Conservation (phyloP, 1,140 invertebrate genomes). For the Acromyrmex charruanus region DNA sequence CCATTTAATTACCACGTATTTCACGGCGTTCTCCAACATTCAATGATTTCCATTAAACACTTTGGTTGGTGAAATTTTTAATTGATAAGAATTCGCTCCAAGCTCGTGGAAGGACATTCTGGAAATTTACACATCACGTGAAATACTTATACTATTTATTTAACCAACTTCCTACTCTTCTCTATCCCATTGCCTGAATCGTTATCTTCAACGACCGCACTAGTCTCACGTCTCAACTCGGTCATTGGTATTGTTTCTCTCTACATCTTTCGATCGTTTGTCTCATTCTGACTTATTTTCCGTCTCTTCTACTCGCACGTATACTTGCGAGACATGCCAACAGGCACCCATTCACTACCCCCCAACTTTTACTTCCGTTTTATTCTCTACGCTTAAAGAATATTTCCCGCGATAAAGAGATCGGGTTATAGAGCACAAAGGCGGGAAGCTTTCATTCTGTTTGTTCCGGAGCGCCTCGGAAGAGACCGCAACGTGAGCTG, state of each 20-base stretch:
- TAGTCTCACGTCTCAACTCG: slow-evolving; percentile 52
- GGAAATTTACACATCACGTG: background rate
- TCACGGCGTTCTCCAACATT: background rate
- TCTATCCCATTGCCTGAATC: slow-evolving; percentile 68
- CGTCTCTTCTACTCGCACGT: slow-evolving; percentile 1
- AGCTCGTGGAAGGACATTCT: background rate
- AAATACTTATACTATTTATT: slow-evolving; percentile 24
- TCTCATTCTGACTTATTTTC: slow-evolving; percentile 5
- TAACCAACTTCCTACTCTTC: background rate
- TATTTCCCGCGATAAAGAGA: slow-evolving; percentile 83
- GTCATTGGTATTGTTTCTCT: slow-evolving; percentile 24
- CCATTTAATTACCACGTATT: slow-evolving; percentile 61
- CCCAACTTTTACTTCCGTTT: slow-evolving; percentile 82
- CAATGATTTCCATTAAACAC: background rate
- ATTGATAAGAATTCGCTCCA: background rate
- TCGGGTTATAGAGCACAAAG: slow-evolving; percentile 81
- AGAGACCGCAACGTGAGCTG: slow-evolving; percentile 81
- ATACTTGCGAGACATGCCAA: slow-evolving; percentile 57
- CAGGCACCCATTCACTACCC: slow-evolving; percentile 72
- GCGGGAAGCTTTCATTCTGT: slow-evolving; percentile 81
- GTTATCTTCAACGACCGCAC: slow-evolving; percentile 65
- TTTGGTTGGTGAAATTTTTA: background rate
- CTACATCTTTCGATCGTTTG: slow-evolving; percentile 15
- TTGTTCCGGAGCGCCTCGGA: slow-evolving; percentile 80
- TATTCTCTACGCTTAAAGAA: slow-evolving; percentile 83